A percentile compares a stretch with the other conserved stretches of the same genome.
These are phyloP conservation scores for Drosophila orosa DNA, from an alignment of 1,140 invertebrate species.

Conservation along the genomic window DNA sequence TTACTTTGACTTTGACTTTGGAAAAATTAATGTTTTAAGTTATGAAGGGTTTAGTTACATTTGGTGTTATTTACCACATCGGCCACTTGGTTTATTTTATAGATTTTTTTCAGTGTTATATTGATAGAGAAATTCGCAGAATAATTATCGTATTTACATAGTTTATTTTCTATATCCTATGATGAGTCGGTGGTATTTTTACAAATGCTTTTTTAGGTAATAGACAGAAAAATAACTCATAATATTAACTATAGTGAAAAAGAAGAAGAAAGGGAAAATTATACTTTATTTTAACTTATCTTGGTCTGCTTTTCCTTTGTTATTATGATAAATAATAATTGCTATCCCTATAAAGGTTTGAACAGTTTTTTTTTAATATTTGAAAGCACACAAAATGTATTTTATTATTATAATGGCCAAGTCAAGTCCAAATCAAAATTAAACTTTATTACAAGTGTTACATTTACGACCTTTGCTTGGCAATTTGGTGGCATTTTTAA, in stretches of 20 bases:
- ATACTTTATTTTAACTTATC: background rate
- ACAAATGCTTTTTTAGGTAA: background rate
- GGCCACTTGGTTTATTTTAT: background rate
- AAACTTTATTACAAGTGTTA: background rate
- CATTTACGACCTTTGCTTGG: background rate
- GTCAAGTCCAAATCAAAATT: background rate
- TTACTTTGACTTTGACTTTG: too few relatives aligned
- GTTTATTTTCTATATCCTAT: background rate
- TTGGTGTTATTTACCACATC: background rate
- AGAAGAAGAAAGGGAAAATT: too few relatives aligned
- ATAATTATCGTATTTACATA: background rate
- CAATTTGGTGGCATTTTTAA: conserved; percentile 7
- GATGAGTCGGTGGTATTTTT: background rate
- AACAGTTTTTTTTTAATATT: too few relatives aligned
- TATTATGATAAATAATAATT: background rate
- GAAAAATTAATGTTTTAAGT: too few relatives aligned
- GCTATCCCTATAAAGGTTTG: too few relatives aligned
- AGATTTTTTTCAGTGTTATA: background rate
- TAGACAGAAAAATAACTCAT: background rate
- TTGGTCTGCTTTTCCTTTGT: background rate
- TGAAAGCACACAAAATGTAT: background rate
- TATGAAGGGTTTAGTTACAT: too few relatives aligned
- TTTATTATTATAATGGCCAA: background rate
- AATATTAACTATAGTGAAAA: too few relatives aligned
- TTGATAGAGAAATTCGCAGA: background rate